A percentile compares a stretch with the other conserved stretches of the same genome.
phyloP scores from a whole-genome alignment of 2,113 vertebrate species.

The Lamprologus tigripictilis region DNA sequence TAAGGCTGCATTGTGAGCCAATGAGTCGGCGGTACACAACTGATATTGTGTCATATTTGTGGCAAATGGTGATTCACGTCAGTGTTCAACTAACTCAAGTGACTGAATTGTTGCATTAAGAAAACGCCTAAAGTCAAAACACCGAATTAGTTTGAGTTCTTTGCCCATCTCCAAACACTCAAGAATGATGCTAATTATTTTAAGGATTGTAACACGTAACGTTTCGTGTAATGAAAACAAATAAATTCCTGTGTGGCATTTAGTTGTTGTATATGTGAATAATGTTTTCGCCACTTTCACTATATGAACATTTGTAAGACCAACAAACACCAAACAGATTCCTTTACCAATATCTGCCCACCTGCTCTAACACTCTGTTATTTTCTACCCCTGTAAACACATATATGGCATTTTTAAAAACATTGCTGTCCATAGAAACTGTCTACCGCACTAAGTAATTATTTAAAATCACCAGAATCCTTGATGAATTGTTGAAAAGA shows the following conservation, averaged over 20 bases:
- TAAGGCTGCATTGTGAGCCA: background rate
- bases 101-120: background rate
- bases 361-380: background rate
- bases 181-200: background rate
- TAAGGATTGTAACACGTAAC: background rate
- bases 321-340: background rate
- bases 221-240: background rate
- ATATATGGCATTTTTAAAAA: background rate
- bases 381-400: background rate
- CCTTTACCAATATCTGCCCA: background rate
- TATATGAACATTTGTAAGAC: background rate
- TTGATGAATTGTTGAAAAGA: background rate
- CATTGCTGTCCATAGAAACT: background rate
- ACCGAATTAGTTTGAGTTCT: background rate
- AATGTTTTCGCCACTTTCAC: background rate
- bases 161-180: background rate
- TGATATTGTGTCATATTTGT: background rate
- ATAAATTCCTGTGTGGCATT: background rate
- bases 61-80: background rate
- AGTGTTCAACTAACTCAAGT: background rate
- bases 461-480: background rate
- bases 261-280: background rate
- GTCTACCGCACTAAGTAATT: background rate
- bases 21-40: background rate
- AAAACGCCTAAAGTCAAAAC: background rate